Base-by-base conservation (phyloP, 2,797 vertebrate species). In the Strix occidentalis region DNA sequence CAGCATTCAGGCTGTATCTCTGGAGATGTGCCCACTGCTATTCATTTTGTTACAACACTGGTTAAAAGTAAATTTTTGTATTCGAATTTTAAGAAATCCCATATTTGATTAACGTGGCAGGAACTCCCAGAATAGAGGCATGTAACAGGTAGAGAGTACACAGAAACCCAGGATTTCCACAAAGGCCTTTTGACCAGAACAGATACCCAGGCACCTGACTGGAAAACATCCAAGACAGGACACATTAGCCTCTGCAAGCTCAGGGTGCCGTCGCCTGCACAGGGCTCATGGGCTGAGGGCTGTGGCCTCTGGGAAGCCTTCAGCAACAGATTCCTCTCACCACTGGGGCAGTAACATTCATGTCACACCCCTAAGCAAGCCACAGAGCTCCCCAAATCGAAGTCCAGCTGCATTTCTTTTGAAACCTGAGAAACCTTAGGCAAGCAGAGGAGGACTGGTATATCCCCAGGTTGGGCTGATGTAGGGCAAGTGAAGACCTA, bases 11-110 rank as follows among this genome's bases (percentile, higher is more conserved):
- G n/a, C 45, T 3, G 21, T 9, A 31, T 13, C 37, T 71, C 45
- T 23, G 33, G 65, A 60, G 35, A 21, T 3, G 13, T 13, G 45
- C 61, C 39, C 20, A 7, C 25, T 19, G 5, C 16, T 45, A 16
- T 18, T 39, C 2, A 0, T 5, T 41, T 21, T 9, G 31, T 28
- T 31, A 39, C 23, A 51, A 51, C 0, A 0, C 24, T 17, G 53
- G 16, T 2, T 43, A 35, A 46, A 84, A 23, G 21, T 19, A 18
- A 11, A 2, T 53, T 57, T 43, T 45, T 25, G 7, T 12, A 51
- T 3, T 3, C 25, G n/a, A 74, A 43, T 20, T 17, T 15, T 41
- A 69, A 16, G 25, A 39, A 61, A 60, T 46, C 19, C 19, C 29
- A 23, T 33, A 77, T 53, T 64, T 24, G 37, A 17, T 17, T 9